phyloP scores from a whole-genome alignment of 2,888 invertebrate species.

The Oxyteleia sp. region DNA sequence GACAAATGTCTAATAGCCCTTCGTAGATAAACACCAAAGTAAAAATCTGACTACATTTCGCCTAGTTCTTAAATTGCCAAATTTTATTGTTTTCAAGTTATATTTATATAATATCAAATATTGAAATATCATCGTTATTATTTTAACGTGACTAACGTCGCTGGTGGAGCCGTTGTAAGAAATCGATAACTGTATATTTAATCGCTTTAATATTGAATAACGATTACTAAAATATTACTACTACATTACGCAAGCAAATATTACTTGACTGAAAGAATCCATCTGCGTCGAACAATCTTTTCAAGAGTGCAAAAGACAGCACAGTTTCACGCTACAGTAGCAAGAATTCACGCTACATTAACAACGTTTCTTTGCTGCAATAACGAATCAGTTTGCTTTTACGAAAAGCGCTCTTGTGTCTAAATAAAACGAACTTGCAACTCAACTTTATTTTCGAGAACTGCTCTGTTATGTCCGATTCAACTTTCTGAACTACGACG shows the following conservation, averaged over 20 bases:
- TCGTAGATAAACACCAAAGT: too few relatives aligned
- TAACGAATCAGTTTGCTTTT: too few relatives aligned
- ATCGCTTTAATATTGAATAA: constrained; percentile 14
- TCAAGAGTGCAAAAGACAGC: constrained; percentile 28
- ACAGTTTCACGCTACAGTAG: constrained; percentile 48
- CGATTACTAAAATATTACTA: constrained; percentile 3
- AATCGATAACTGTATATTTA: constrained; percentile 38
- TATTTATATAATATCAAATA: constrained; percentile 24
- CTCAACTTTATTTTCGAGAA: too few relatives aligned
- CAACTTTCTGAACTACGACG: too few relatives aligned
- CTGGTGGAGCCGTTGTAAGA: neutral
- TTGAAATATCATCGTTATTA: constrained; percentile 24
- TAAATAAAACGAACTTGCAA: too few relatives aligned
- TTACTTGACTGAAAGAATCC: constrained; percentile 20
- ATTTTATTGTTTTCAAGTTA: too few relatives aligned
- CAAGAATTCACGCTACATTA: constrained; percentile 22
- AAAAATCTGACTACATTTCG: too few relatives aligned
- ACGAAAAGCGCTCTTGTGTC: too few relatives aligned
- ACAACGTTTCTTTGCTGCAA: too few relatives aligned
- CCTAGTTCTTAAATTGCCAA: too few relatives aligned
- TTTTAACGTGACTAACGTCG: neutral
- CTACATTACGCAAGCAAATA: constrained; percentile 13
- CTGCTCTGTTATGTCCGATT: too few relatives aligned
- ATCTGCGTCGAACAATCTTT: constrained; percentile 12
- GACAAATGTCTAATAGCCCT: too few relatives aligned